phyloP scores from a whole-genome alignment of 92 coral and sea anemone species.

The Meandrina meandrites region DNA sequence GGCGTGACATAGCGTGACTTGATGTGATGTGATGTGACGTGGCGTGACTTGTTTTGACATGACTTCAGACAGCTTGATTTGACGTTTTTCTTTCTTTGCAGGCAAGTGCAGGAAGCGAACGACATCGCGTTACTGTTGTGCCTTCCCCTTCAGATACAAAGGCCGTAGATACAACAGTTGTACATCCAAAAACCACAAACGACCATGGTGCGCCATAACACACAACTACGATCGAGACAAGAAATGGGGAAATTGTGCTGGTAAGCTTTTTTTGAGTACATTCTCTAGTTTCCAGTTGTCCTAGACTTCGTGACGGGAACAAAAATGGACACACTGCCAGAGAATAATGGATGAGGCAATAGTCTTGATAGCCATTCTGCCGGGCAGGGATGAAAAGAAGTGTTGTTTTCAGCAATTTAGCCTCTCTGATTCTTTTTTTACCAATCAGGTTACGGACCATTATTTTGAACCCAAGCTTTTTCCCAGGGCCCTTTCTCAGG shows the following conservation, averaged over 20 bases:
- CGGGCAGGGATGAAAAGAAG: no score
- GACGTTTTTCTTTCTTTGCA: neutral
- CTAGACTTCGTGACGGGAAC: no score
- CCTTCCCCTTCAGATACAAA: conserved; percentile 47
- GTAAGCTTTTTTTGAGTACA: neutral
- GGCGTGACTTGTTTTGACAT: neutral
- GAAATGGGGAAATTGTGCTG: conserved; percentile 46
- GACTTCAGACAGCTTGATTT: neutral
- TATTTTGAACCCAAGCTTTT: no score
- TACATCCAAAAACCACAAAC: conserved; percentile 21
- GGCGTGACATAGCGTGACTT: neutral
- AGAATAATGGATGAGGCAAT: no score
- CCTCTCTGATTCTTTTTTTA: no score
- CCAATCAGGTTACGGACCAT: no score
- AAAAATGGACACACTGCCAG: no score
- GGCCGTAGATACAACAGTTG: conserved; percentile 44
- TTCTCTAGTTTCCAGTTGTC: neutral
- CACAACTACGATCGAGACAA: conserved; percentile 46
- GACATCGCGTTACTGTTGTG: conserved; percentile 33
- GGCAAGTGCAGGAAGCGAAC: conserved; percentile 42
- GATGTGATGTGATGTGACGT: neutral
- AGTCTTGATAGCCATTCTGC: no score
- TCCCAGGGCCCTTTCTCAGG: no score
- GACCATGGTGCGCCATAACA: conserved; percentile 47
- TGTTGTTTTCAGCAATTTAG: no score